Percentiles rank a stretch among this genome's conserved stretches.
Evolutionary conservation across 2,888 invertebrate species (phyloP).

Genomic region (Tenthredo amoena): DNA sequence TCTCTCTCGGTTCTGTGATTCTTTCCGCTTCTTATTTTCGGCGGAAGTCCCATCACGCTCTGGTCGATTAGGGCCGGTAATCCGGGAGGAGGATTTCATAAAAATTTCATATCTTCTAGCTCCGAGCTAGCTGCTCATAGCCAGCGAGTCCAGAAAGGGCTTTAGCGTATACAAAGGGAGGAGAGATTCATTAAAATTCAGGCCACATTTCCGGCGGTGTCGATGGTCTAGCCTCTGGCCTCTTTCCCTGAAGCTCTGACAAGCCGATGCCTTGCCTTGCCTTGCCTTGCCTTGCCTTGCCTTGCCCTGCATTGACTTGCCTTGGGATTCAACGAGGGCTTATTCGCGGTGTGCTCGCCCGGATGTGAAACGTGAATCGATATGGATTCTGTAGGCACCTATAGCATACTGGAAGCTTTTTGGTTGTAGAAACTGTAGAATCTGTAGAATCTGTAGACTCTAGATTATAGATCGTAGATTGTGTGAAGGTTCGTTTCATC

Average conservation of each 20-base stretch:
- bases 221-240: constrained; percentile 53
- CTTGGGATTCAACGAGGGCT: constrained; percentile 53
- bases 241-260: constrained; percentile 40
- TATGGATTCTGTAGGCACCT: constrained; percentile 11
- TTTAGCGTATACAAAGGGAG: constrained; percentile 47
- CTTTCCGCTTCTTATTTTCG: neutral
- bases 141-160: constrained; percentile 22
- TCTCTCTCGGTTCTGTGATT: neutral
- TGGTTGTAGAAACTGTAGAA: constrained; percentile 25
- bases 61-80: constrained; percentile 20
- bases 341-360: constrained; percentile 36
- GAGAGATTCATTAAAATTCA: constrained; percentile 69
- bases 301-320: constrained; percentile 52
- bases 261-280: neutral
- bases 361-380: constrained; percentile 43
- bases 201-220: constrained; percentile 60
- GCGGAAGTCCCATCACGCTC: neutral
- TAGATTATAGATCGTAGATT: constrained; percentile 10
- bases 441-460: constrained; percentile 4
- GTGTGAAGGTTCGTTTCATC: neutral
- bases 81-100: constrained; percentile 42
- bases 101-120: constrained; percentile 54
- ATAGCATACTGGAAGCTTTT: neutral
- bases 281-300: constrained; percentile 1
- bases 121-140: constrained; percentile 19